These are phyloP conservation scores for Drosophila serrata DNA, from an alignment of 1,140 invertebrate genomes.

Conservation along the genomic window DNA sequence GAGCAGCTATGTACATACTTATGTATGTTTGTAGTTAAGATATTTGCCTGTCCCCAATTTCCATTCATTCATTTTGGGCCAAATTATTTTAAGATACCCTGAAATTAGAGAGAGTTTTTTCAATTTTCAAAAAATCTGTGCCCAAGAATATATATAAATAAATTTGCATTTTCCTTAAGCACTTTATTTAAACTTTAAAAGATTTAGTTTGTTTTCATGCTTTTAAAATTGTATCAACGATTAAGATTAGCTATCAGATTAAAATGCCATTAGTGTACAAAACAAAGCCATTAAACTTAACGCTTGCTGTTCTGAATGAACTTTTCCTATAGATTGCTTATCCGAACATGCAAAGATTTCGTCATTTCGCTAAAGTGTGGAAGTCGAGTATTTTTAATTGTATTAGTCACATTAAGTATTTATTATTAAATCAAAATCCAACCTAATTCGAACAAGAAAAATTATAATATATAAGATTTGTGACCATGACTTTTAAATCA, in stretches of 20 bases:
- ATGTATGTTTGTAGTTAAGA: slow-evolving; percentile 2
- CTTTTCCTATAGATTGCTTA: background rate
- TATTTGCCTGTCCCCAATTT: slow-evolving; percentile 38
- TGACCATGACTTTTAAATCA: too few species aligned
- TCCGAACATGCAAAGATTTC: background rate
- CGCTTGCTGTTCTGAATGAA: background rate
- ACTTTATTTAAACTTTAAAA: background rate
- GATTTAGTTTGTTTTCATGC: background rate
- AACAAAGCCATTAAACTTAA: background rate
- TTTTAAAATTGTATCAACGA: background rate
- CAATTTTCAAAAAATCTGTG: background rate
- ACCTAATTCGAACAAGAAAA: background rate
- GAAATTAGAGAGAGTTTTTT: background rate
- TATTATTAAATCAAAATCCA: background rate
- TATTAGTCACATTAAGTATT: background rate
- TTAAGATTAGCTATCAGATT: background rate
- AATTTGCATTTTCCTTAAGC: background rate
- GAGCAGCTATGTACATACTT: background rate
- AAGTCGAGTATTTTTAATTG: background rate
- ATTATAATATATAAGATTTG: background rate
- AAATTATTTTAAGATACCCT: slow-evolving; percentile 36
- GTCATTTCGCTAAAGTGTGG: background rate
- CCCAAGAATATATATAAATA: too few species aligned
- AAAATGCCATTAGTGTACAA: background rate
- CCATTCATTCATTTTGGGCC: slow-evolving; percentile 45